Base-by-base conservation (phyloP, 2,888 invertebrate genomes). In the Caenorhabditis auriculariae region DNA sequence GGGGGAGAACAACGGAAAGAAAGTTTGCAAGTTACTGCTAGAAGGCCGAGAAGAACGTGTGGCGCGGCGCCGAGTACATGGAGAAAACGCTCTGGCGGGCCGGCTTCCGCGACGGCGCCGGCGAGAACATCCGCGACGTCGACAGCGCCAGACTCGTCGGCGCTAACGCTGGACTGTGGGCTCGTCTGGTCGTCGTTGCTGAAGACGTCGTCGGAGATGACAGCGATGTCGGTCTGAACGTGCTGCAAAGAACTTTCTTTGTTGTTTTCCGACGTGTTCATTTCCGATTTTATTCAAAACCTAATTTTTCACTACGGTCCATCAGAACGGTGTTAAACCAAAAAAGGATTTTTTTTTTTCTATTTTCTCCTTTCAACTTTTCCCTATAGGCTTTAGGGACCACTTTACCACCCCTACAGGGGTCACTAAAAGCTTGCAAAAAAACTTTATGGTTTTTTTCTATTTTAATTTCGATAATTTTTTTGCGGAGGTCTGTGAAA, bases 41-140 rank as follows among this genome's bases (percentile, higher is more conserved):
- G 49, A 76, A 76, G 21, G 76, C 72, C n/a, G 72, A 67, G 59
- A 76, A 77, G 52, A 76, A 76, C 43, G 75, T 65, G 54, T 69
- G 72, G 42, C 74, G 65, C 41, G 66, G 66, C 21, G 63, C 43
- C 7, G 66, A 69, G 43, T 69, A 71, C 63, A 69, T 71, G 29
- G 64, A 65, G 39, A 71, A 66, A 21, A 71, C 61, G 49, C 66
- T 66, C 37, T 69, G 67, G 29, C 72, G 55, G n/a, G n/a, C n/a
- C 17, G 72, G 61, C 50, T 68, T 69, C 26, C 72, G 24, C 7
- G 69, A 58, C 2, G 69, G 72, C 15, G 72, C 69, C 12, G 72
- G 72, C 15, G 66, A 68, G 53, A 72, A 66, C 23, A 72, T 54
- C 26, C 66, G 67, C 4, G 63, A 64, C n/a, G 65, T 47, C 29